phyloP scores from a whole-genome alignment of 2,113 vertebrate genomes.

The Nothobranchius furzeri region DNA sequence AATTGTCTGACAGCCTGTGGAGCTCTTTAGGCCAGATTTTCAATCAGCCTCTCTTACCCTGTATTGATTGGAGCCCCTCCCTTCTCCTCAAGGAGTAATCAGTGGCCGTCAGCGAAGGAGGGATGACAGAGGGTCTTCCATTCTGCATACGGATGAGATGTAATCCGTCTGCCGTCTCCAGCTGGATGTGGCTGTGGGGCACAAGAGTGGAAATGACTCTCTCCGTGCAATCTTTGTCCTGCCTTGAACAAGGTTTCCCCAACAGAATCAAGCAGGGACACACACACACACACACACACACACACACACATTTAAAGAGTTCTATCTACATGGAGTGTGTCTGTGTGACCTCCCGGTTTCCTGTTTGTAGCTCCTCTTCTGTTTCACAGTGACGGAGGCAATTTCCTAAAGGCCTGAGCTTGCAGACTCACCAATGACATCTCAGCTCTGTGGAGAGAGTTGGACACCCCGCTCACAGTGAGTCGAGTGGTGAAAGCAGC shows the following conservation, averaged over 20 bases:
- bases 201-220: conserved; percentile 60
- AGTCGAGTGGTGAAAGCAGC: not conserved
- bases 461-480: conserved; percentile 15
- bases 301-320: conserved; percentile 4
- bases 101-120: conserved; percentile 44
- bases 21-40: conserved; percentile 47
- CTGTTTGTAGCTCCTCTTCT: not conserved
- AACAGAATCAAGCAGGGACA: no score
- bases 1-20: conserved; percentile 2
- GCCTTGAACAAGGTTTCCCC: not conserved
- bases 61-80: conserved; percentile 57
- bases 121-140: conserved; percentile 41
- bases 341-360: conserved; percentile 6
- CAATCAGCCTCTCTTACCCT: conserved; percentile 51
- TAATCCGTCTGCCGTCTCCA: conserved; percentile 61
- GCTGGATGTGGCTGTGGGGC: conserved; percentile 38
- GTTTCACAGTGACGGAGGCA: conserved; percentile 16
- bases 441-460: not conserved
- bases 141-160: conserved; percentile 65
- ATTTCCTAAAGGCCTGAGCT: conserved; percentile 6
- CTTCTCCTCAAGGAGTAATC: conserved; percentile 54
- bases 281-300: no score
- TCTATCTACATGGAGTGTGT: not conserved
- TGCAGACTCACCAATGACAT: conserved; percentile 14
- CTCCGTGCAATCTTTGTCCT: conserved; percentile 53